Evolutionary conservation across 2,797 vertebrate species (phyloP).

Genomic region (Betta splendens): DNA sequence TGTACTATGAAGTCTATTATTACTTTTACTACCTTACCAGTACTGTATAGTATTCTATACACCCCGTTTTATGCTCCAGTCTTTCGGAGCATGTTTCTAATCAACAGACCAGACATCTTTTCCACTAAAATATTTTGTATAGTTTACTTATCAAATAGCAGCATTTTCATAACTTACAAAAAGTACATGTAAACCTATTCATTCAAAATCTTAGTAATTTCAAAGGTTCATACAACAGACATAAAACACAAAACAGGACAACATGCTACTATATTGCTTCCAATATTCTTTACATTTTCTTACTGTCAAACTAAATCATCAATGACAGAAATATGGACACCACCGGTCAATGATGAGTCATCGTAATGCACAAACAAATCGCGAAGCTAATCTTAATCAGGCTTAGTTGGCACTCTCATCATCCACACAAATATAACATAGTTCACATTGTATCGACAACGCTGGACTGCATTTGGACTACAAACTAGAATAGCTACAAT

Average conservation of each 20-base stretch:
- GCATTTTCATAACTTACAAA: conserved; percentile 88
- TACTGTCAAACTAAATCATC: conserved; percentile 86
- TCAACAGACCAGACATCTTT: conserved; percentile 86
- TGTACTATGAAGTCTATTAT: conserved; percentile 84
- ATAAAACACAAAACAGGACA: conserved; percentile 89
- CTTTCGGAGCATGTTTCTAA: conserved; percentile 80
- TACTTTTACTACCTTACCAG: conserved; percentile 85
- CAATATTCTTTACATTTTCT: conserved; percentile 89
- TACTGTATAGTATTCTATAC: conserved; percentile 82
- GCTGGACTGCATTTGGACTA: conserved; percentile 89
- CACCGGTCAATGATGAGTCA: conserved; percentile 84
- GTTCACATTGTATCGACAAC: conserved; percentile 88
- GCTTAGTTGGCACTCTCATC: conserved; percentile 87
- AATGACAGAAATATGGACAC: conserved; percentile 88
- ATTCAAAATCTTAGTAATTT: conserved; percentile 89
- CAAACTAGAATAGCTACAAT: conserved; percentile 89
- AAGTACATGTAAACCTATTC: conserved; percentile 90
- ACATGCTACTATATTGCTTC: conserved; percentile 91
- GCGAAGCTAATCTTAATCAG: conserved; percentile 89
- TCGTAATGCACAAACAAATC: conserved; percentile 87
- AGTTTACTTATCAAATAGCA: conserved; percentile 90
- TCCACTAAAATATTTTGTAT: conserved; percentile 89
- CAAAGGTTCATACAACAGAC: conserved; percentile 88
- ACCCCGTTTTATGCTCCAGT: conserved; percentile 82
- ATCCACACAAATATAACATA: conserved; percentile 89